A percentile compares a stretch with the other conserved stretches of the same genome.
Evolutionary conservation across 64 coral and sea anemone genomes (phyloP).

Genomic region (Montipora foliosa): DNA sequence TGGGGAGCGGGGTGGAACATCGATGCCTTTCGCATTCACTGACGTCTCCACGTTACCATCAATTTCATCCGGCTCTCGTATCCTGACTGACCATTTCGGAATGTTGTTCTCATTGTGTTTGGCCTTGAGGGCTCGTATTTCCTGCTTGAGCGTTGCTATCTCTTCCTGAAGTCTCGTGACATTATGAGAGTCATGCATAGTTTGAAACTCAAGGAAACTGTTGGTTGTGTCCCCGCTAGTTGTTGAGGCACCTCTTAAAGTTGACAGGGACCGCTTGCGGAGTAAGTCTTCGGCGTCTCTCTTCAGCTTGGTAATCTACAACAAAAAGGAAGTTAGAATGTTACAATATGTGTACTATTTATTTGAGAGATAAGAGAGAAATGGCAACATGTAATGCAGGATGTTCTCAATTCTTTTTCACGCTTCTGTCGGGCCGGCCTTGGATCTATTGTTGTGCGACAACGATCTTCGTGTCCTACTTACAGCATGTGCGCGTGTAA

Average conservation of each 20-base stretch:
- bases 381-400: no score
- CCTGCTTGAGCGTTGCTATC: constrained; percentile 62
- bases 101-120: neutral
- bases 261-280: constrained; percentile 31
- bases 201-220: neutral
- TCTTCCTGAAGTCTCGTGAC: constrained; percentile 66
- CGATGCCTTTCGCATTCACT: neutral
- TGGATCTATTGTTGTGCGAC: no score
- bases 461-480: no score
- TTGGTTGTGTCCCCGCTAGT: constrained; percentile 1
- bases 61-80: constrained; percentile 8
- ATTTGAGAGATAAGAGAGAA: no score
- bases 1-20: neutral
- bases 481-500: no score
- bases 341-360: no score
- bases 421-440: no score
- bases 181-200: neutral
- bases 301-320: constrained; percentile 56
- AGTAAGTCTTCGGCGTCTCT: constrained; percentile 36
- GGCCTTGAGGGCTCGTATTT: constrained; percentile 52
- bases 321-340: neutral
- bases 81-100: neutral
- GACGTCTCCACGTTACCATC: neutral
- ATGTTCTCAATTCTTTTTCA: no score
- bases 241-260: neutral